Percentiles rank a stretch among this genome's conserved stretches.
These are phyloP conservation scores for Dendrolimus houi DNA, from an alignment of 2,888 invertebrate species.

Conservation along the genomic window DNA sequence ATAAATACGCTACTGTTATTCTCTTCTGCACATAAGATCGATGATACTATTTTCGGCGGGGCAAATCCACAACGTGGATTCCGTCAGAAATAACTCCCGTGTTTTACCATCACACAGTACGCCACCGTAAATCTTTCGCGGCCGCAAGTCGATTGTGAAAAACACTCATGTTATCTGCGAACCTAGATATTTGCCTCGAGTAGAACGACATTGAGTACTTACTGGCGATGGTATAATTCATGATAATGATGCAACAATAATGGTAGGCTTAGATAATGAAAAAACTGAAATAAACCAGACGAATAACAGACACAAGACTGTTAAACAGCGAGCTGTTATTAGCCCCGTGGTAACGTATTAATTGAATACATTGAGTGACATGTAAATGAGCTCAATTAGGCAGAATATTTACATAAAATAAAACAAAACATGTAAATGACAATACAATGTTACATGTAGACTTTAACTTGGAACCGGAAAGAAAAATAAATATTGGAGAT, in stretches of 20 bases:
- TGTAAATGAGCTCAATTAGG: neutral
- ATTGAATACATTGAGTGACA: neutral
- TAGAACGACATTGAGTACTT: conserved; percentile 32
- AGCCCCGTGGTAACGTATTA: neutral
- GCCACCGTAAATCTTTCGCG: conserved; percentile 59
- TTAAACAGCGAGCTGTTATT: neutral
- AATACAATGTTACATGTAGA: neutral
- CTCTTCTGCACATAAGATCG: conserved; percentile 59
- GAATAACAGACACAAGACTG: conserved; percentile 18
- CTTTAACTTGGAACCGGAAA: neutral
- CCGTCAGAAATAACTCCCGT: conserved; percentile 63
- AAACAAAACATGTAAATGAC: neutral
- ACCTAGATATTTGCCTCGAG: conserved; percentile 24
- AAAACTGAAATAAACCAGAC: conserved; percentile 20
- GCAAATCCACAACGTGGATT: conserved; percentile 66
- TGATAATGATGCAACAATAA: conserved; percentile 25
- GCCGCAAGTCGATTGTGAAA: conserved; percentile 54
- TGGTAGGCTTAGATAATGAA: conserved; percentile 10
- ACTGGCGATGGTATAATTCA: conserved; percentile 24
- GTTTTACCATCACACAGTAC: conserved; percentile 48
- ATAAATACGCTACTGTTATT: conserved; percentile 56
- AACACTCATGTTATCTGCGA: conserved; percentile 44
- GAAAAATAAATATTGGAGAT: neutral
- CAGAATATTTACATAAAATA: neutral
- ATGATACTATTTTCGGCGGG: conserved; percentile 67